phyloP scores from a whole-genome alignment of 64 coral and sea anemone genomes.

The Dendronephthya gigantea region DNA sequence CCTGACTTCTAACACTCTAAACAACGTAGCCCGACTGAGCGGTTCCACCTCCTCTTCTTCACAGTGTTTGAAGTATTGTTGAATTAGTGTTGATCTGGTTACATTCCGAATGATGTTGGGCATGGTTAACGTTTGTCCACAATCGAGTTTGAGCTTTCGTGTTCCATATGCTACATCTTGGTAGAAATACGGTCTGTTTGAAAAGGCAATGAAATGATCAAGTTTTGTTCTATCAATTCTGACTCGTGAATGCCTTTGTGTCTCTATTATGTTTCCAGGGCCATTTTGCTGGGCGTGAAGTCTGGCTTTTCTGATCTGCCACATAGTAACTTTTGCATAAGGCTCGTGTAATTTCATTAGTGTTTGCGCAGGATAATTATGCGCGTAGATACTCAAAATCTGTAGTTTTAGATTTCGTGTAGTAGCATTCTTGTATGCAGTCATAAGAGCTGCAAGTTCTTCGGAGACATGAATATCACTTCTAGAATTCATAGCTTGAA shows the following conservation, averaged over 20 bases:
- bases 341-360: too few relatives aligned
- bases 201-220: slow-evolving; percentile 41
- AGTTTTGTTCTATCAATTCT: slow-evolving; percentile 28
- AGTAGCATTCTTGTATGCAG: neutral
- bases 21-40: slow-evolving; percentile 34
- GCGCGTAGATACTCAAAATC: slow-evolving; percentile 25
- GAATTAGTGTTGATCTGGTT: slow-evolving; percentile 37
- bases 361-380: slow-evolving; percentile 1
- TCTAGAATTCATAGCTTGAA: neutral
- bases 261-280: neutral
- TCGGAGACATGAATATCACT: neutral
- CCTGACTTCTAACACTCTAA: slow-evolving; percentile 44
- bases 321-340: slow-evolving; percentile 22
- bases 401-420: slow-evolving; percentile 12
- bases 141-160: slow-evolving; percentile 33
- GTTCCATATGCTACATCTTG: slow-evolving; percentile 49
- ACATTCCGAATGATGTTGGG: slow-evolving; percentile 37
- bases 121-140: slow-evolving; percentile 30
- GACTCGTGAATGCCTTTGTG: neutral
- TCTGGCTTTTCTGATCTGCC: slow-evolving; percentile 32
- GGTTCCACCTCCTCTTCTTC: slow-evolving; percentile 37
- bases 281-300: neutral
- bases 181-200: slow-evolving; percentile 13
- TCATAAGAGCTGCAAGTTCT: slow-evolving; percentile 9
- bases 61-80: slow-evolving; percentile 36